Percentiles rank a stretch among this genome's conserved stretches.
Evolutionary conservation across 2,888 invertebrate species (phyloP).

Genomic region (Eupeodes luniger): DNA sequence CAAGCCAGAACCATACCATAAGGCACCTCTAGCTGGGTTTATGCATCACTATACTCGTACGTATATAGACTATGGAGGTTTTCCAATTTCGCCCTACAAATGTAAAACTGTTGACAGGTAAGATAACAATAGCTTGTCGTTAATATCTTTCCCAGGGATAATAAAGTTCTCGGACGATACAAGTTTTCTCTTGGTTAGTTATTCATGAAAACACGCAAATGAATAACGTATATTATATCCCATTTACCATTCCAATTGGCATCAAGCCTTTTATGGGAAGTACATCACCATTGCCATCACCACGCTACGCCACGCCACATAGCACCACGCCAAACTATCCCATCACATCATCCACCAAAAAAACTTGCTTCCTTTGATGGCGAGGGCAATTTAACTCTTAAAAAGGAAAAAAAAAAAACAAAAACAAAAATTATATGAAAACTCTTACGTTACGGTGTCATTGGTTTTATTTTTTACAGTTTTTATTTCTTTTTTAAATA

Average conservation of each 20-base stretch:
- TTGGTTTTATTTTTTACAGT: neutral
- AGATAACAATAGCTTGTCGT: conserved; percentile 69
- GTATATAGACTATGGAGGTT: conserved; percentile 5
- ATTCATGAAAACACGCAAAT: conserved; percentile 54
- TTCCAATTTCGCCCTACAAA: conserved; percentile 58
- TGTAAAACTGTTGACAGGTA: conserved; percentile 68
- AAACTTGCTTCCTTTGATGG: conserved; percentile 15
- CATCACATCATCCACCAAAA: neutral
- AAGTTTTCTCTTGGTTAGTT: conserved; percentile 60
- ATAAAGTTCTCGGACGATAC: conserved; percentile 55
- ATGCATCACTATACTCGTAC: neutral
- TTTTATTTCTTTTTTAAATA: neutral
- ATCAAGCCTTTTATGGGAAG: conserved; percentile 6
- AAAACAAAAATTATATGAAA: neutral
- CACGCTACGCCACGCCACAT: no score
- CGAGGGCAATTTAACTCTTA: conserved; percentile 17
- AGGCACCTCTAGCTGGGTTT: conserved; percentile 4
- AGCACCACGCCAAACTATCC: neutral
- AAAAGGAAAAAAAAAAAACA: neutral
- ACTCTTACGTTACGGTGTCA: conserved; percentile 14
- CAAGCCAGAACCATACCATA: neutral
- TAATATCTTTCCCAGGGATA: conserved; percentile 69
- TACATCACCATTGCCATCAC: conserved; percentile 2
- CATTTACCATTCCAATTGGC: conserved; percentile 34
- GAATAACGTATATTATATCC: conserved; percentile 57